These are phyloP conservation scores for Enteromius argenteus DNA, from an alignment of 2,797 vertebrate species.

Conservation along the genomic window DNA sequence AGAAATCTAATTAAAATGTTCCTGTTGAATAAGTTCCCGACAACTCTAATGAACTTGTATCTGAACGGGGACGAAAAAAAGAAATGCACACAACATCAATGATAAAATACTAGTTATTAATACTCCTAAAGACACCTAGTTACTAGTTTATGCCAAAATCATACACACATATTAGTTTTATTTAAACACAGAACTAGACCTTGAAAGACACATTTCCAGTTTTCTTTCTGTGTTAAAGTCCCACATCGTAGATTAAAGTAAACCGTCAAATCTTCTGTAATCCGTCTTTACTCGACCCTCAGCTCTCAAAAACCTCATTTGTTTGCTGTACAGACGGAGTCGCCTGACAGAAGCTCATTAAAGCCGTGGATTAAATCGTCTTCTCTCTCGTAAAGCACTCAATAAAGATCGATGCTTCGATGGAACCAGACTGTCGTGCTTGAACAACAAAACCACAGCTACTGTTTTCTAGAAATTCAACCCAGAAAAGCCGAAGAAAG, in stretches of 20 bases:
- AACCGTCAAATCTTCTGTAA: slow-evolving; percentile 13
- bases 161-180: not conserved
- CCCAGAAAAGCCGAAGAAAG: not conserved
- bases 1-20: slow-evolving; percentile 23
- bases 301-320: not conserved
- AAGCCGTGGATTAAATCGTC: slow-evolving; percentile 16
- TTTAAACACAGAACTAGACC: not conserved
- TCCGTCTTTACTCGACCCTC: slow-evolving; percentile 6
- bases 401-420: slow-evolving; percentile 12
- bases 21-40: not conserved
- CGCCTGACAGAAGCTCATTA: slow-evolving; percentile 23
- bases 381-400: not conserved
- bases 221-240: not conserved
- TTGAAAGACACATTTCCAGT: not conserved
- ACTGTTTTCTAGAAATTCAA: not conserved
- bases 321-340: slow-evolving; percentile 2
- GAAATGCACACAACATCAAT: slow-evolving; percentile 6
- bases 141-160: not conserved
- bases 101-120: not conserved
- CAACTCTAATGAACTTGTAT: not conserved
- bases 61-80: not conserved
- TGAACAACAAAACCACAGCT: not conserved
- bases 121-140: not conserved
- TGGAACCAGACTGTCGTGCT: not conserved
- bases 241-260: slow-evolving; percentile 8